These are phyloP conservation scores for Centrocercus urophasianus DNA, from an alignment of 2,113 vertebrate species.

Conservation along the genomic window DNA sequence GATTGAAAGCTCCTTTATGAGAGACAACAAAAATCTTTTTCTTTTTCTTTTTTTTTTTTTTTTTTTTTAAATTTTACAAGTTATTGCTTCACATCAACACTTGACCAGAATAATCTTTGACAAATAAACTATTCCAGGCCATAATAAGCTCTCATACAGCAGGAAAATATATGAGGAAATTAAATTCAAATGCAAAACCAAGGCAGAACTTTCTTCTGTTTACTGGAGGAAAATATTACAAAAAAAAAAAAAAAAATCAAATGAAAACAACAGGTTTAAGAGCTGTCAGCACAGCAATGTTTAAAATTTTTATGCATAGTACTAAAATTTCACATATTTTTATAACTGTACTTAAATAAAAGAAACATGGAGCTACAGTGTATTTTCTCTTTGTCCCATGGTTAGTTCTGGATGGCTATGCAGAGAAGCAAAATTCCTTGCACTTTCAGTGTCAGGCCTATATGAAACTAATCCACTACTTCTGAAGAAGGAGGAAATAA, in stretches of 20 bases:
- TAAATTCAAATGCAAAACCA: not conserved
- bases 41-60: not conserved
- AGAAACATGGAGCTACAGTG: not conserved
- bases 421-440: not conserved
- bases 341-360: not conserved
- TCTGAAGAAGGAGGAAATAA: not conserved
- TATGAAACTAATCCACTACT: not conserved
- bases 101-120: conserved; percentile 44
- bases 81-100: not conserved
- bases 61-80: not conserved
- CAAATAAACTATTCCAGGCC: conserved; percentile 29
- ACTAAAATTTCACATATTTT: not conserved
- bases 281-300: not conserved
- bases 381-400: not conserved
- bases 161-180: conserved; percentile 22
- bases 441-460: not conserved
- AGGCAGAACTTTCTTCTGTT: not conserved
- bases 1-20: not conserved
- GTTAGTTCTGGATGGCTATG: not conserved
- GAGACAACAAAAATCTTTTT: conserved; percentile 16
- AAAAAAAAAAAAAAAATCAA: not conserved
- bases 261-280: not conserved
- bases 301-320: not conserved
- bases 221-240: not conserved
- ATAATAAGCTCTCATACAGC: conserved; percentile 34